Base-by-base conservation (phyloP, 2,888 invertebrate genomes). In the Drosophila vallismaia region DNA sequence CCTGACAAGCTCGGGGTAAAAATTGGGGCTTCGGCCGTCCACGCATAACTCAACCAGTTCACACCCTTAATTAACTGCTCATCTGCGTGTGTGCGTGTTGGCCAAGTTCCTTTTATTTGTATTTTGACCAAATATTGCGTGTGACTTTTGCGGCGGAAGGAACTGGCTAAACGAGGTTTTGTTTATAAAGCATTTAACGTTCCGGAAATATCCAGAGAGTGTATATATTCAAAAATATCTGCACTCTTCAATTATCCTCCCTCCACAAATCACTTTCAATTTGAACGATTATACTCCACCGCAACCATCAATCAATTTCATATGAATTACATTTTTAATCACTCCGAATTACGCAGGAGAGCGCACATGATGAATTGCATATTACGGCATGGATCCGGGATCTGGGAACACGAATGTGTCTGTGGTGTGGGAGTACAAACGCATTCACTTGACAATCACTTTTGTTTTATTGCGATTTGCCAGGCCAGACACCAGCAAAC, bases 51-150 rank as follows among this genome's bases (percentile, higher is more conserved):
- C 85, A 88, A 87, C 82, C 86, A 86, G 86, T 90, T 89, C 90
- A 89, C 89, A 89, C 90, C 89, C 89, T 89, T 89, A 89, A 90
- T 89, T 89, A 88, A 84, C 84, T 72, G 77, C 57, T 63, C 52
- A 33, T 58, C 70, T 71, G 67, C 45, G 62, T 78, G 82, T 74
- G 71, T 86, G 87, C 85, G 80, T 87, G 88, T 76, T 76, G 76
- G 58, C 67, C 68, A 70, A 44, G 45, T 38, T 14, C 36, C 28
- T 29, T 52, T 48, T 45, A 31, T 57, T 38, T 29, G 24, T 19
- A n/a, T 36, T 26, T 29, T 52, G 49, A 55, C 49, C 71, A 26
- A 67, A 82, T 55, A 51, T 82, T 82, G 87, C 83, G 79, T 82
- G 57, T 69, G 63, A 46, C 53, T 44, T 38, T 56, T 62, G 51